Conservation (phyloP, 2,113 vertebrate species). For the Apteryx owenii region DNA sequence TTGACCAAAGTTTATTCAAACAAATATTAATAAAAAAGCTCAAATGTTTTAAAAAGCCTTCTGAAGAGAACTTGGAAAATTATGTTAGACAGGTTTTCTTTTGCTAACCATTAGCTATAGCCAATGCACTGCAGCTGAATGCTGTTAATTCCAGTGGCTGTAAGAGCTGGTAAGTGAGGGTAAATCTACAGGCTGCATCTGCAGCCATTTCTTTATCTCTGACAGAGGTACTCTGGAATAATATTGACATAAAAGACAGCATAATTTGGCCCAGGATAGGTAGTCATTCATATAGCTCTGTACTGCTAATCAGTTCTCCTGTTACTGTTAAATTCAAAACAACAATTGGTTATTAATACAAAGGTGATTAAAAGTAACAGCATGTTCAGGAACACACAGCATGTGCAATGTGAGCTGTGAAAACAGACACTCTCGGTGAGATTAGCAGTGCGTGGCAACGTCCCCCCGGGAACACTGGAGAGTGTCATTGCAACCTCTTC, state of each 20-base stretch:
- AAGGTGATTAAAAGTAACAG: neutral
- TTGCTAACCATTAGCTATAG: neutral
- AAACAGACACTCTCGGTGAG: neutral
- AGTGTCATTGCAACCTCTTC: neutral
- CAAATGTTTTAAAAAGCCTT: neutral
- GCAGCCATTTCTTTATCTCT: neutral
- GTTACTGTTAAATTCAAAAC: conserved; percentile 36
- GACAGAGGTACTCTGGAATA: neutral
- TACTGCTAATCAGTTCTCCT: neutral
- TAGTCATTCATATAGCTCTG: neutral
- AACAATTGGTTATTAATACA: conserved; percentile 20
- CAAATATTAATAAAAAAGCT: neutral
- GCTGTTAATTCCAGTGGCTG: neutral
- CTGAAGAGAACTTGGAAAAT: neutral
- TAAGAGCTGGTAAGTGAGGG: neutral
- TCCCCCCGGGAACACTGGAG: neutral
- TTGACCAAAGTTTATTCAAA: neutral
- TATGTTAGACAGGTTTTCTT: neutral
- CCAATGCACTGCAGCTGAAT: neutral
- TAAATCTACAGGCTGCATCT: neutral
- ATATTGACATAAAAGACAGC: neutral
- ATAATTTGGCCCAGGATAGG: neutral
- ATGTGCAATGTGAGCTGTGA: conserved; percentile 12
- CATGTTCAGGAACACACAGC: neutral
- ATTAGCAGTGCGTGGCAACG: neutral